Evolutionary conservation across 2,888 invertebrate genomes (phyloP).

Genomic region (Eudemis profundana): DNA sequence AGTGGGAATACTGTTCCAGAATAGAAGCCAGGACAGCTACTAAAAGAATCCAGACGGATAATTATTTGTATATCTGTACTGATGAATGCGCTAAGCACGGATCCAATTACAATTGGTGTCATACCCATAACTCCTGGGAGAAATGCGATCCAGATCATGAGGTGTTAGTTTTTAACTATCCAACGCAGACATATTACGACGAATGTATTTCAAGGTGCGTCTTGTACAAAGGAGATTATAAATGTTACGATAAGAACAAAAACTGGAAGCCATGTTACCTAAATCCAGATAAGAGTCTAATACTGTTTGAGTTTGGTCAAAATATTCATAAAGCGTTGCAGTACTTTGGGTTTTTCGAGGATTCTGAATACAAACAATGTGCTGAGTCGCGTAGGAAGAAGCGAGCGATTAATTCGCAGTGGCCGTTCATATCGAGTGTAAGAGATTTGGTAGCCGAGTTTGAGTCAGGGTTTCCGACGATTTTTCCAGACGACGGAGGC

Average conservation of each 20-base stretch:
- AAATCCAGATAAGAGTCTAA: slow-evolving; percentile 35
- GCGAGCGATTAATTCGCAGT: slow-evolving; percentile 35
- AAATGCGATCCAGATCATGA: slow-evolving; percentile 38
- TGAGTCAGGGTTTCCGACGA: slow-evolving; percentile 37
- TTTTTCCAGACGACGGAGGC: slow-evolving; percentile 14
- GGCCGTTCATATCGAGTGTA: slow-evolving; percentile 34
- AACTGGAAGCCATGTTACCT: slow-evolving; percentile 30
- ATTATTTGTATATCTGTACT: slow-evolving; percentile 32
- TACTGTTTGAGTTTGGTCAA: slow-evolving; percentile 25
- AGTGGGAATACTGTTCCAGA: slow-evolving; percentile 32
- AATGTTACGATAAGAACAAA: slow-evolving; percentile 28
- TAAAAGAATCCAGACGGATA: slow-evolving; percentile 27
- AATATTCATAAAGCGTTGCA: slow-evolving; percentile 27
- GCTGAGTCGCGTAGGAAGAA: slow-evolving; percentile 17
- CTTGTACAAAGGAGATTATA: slow-evolving; percentile 21
- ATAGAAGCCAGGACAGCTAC: slow-evolving; percentile 14
- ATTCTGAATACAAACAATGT: slow-evolving; percentile 27
- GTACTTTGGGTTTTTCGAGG: slow-evolving; percentile 22
- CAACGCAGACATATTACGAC: slow-evolving; percentile 22
- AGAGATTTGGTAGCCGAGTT: slow-evolving; percentile 34
- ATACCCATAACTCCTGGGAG: slow-evolving; percentile 39
- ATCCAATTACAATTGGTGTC: slow-evolving; percentile 27
- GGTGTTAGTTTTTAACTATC: slow-evolving; percentile 37
- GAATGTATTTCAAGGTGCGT: slow-evolving; percentile 32
- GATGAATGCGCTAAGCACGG: slow-evolving; percentile 21